Percentiles rank a stretch among this genome's conserved stretches.
These are phyloP conservation scores for Eupithecia inturbata DNA, from an alignment of 2,888 invertebrate species.

Conservation along the genomic window DNA sequence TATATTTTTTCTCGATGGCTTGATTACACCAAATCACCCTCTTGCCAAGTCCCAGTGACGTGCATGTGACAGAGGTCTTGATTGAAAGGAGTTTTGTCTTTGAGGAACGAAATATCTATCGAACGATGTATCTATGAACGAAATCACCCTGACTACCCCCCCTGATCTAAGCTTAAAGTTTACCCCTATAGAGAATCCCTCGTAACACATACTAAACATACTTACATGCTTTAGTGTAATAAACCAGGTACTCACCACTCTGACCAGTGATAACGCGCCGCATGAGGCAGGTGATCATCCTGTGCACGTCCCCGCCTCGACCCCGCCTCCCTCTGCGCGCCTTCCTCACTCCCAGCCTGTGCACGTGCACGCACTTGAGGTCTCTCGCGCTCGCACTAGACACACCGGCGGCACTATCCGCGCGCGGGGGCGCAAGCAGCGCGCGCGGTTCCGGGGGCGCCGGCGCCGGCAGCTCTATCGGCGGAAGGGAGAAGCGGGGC, in stretches of 20 bases:
- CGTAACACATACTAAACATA: too few species aligned
- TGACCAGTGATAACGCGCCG: conserved; percentile 65
- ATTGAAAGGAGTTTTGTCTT: too few species aligned
- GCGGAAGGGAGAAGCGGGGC: conserved; percentile 58
- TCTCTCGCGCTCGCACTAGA: conserved; percentile 1
- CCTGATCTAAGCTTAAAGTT: too few species aligned
- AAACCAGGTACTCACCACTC: conserved; percentile 13
- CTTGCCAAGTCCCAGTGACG: too few species aligned
- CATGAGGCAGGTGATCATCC: conserved; percentile 65
- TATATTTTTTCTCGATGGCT: too few species aligned
- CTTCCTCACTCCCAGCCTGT: conserved; percentile 24
- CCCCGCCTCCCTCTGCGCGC: conserved; percentile 21
- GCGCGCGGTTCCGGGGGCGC: conserved; percentile 30
- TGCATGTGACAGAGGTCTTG: too few species aligned
- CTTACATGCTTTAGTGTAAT: too few species aligned
- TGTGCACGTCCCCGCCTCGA: conserved; percentile 56
- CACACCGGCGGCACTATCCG: background rate
- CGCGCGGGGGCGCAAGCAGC: background rate
- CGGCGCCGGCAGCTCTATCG: conserved; percentile 54
- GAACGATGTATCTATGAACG: too few species aligned
- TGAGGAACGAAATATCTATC: too few species aligned
- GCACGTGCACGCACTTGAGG: background rate
- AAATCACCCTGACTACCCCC: too few species aligned
- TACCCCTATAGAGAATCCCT: too few species aligned
- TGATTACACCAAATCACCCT: too few species aligned